Percentiles rank a stretch among this genome's conserved stretches.
Conservation (phyloP, 2,113 vertebrate species). For the Glareola pratincola region DNA sequence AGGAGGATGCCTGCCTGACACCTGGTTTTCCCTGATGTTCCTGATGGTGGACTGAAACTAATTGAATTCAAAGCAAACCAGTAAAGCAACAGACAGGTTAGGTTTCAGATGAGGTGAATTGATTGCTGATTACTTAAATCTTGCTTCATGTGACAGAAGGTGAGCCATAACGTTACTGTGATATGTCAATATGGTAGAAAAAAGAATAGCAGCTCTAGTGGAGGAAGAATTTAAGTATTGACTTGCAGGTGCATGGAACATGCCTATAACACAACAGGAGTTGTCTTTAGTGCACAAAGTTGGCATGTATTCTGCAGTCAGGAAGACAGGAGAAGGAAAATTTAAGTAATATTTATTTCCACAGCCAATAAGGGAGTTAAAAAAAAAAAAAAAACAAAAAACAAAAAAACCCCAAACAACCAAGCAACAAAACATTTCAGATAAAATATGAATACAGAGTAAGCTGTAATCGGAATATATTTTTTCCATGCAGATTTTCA, state of each 20-base stretch:
- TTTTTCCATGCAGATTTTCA: neutral
- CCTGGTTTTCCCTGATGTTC: neutral
- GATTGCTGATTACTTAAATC: neutral
- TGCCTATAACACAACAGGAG: neutral
- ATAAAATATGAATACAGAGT: neutral
- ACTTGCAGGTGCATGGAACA: neutral
- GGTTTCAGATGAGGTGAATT: neutral
- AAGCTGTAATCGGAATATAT: neutral
- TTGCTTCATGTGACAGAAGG: neutral
- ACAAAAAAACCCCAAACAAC: too few species aligned
- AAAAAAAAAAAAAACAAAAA: neutral
- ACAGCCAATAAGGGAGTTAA: neutral
- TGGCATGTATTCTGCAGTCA: neutral
- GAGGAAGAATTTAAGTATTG: neutral
- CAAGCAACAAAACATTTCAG: too few species aligned
- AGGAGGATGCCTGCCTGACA: neutral
- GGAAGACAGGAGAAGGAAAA: neutral
- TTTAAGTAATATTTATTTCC: neutral
- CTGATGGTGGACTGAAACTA: neutral
- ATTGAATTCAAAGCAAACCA: neutral
- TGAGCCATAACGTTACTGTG: neutral
- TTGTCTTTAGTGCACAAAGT: neutral
- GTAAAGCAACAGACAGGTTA: neutral
- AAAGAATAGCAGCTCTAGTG: neutral
- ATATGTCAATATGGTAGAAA: neutral